Conservation (phyloP, 2,113 vertebrate genomes). For the Hippocampus zosterae region DNA sequence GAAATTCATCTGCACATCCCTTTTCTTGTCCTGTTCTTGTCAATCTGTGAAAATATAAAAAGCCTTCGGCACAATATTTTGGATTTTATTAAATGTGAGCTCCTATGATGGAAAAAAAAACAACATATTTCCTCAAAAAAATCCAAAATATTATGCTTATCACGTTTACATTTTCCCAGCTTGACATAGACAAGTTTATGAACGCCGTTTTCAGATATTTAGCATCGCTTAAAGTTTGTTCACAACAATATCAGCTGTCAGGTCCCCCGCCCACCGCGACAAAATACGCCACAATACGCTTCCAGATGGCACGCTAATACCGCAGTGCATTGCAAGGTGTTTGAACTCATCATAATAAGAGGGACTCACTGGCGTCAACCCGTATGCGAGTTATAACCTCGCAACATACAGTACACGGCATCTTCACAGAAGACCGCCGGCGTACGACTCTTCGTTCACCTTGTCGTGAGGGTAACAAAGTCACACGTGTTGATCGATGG, state of each 20-base stretch:
- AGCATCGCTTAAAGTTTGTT: constrained; percentile 38
- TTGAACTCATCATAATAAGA: constrained; percentile 74
- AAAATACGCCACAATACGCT: constrained; percentile 67
- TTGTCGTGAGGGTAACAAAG: constrained; percentile 59
- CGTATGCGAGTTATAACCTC: constrained; percentile 65
- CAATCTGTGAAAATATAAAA: too few species aligned
- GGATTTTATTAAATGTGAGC: too few species aligned
- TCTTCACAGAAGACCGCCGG: constrained; percentile 31
- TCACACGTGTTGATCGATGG: constrained; percentile 62
- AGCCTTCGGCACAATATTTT: too few species aligned
- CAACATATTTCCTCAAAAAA: too few species aligned
- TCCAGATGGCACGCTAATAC: constrained; percentile 77
- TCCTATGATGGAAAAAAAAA: too few species aligned
- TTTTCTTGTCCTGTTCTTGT: too few species aligned
- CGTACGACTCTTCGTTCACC: constrained; percentile 59
- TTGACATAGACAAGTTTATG: too few species aligned
- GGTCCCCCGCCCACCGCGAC: constrained; percentile 53
- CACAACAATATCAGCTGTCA: constrained; percentile 56
- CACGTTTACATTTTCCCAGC: too few species aligned
- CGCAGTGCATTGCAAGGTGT: constrained; percentile 71
- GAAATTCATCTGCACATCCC: too few species aligned
- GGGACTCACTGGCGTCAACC: constrained; percentile 59
- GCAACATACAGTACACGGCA: constrained; percentile 39
- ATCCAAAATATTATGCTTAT: too few species aligned
- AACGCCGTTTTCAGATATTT: too few species aligned